Evolutionary conservation across 2,888 invertebrate genomes (phyloP), one percentile per base, ranked within the genome.

Genomic region (Sphecodes monilicornis): DNA sequence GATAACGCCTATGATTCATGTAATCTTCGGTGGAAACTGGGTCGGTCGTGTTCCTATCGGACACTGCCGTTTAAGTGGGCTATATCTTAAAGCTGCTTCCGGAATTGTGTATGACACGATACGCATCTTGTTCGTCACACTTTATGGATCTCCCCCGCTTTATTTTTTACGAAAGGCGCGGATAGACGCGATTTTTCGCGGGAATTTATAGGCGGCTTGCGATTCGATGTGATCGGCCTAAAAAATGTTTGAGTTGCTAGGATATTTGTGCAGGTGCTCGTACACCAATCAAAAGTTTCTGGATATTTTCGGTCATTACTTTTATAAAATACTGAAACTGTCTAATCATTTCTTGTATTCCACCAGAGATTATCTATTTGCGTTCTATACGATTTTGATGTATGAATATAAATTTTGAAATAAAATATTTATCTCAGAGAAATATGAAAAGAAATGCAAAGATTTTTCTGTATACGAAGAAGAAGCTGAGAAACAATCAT

Each of bases 21-120:
- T 54, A 54, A 54, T 54, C 54, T 54, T n/a, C 11, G n/a, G 54
- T 1, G 54, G n/a, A 54, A 54, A 54, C 54, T 54, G 54, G 54
- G n/a, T 54, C 54, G 54, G n/a, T n/a, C n/a, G 54, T 54, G 54
- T 54, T n/a, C 54, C 54, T 54, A 54, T 54, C 54, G 54, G 54
- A 54, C n/a, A 22, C 4, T 54, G 54, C n/a, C 54, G 54, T 54
- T 54, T n/a, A 11, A 11, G 4, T 10, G n/a, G 0, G 54, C 54
- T 54, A n/a, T 11, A 54, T n/a, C 54, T 54, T 54, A n/a, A 54
- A n/a, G 54, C n/a, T 11, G 11, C 54, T 54, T n/a, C 54, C 54
- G 54, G n/a, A 54, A 54, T 54, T 54, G n/a, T 54, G 54, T n/a
- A 54, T 54, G n/a, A 54, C n/a, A 54, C 54, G 54, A 54, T n/a